A percentile compares a stretch with the other conserved stretches of the same genome.
Evolutionary conservation across 2,888 invertebrate species (phyloP).

Genomic region (Geophilus truncorum): DNA sequence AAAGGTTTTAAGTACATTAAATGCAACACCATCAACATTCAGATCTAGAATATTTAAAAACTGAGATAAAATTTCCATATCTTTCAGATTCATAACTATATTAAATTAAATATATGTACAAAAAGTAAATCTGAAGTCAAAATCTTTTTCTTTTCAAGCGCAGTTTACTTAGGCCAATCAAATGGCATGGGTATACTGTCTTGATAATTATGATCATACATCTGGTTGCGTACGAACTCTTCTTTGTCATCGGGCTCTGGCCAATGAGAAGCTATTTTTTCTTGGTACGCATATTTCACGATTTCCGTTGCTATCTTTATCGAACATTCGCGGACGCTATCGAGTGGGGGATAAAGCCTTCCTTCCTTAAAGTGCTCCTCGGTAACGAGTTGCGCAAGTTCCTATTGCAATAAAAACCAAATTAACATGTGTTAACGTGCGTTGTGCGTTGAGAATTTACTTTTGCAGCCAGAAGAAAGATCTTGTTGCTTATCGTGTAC

Average conservation of each 20-base stretch:
- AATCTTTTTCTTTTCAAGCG: too few species aligned
- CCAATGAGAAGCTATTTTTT: conserved; percentile 55
- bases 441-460: conserved; percentile 49
- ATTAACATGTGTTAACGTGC: background rate
- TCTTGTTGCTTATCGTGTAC: conserved; percentile 55
- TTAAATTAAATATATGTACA: background rate
- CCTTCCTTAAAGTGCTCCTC: conserved; percentile 74
- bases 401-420: conserved; percentile 50
- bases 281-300: conserved; percentile 73
- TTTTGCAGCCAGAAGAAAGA: conserved; percentile 59
- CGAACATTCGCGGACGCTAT: conserved; percentile 75
- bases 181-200: conserved; percentile 42
- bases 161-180: conserved; percentile 41
- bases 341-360: conserved; percentile 54
- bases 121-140: too few species aligned
- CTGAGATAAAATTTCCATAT: too few species aligned
- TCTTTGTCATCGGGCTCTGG: conserved; percentile 55
- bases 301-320: conserved; percentile 76
- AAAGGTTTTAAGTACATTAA: background rate
- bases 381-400: conserved; percentile 73
- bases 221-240: conserved; percentile 50
- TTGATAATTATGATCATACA: conserved; percentile 50
- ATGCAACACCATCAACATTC: background rate
- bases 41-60: background rate
- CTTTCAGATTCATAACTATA: background rate